phyloP scores from a whole-genome alignment of 2,888 invertebrate genomes.

The Philonicus albiceps region DNA sequence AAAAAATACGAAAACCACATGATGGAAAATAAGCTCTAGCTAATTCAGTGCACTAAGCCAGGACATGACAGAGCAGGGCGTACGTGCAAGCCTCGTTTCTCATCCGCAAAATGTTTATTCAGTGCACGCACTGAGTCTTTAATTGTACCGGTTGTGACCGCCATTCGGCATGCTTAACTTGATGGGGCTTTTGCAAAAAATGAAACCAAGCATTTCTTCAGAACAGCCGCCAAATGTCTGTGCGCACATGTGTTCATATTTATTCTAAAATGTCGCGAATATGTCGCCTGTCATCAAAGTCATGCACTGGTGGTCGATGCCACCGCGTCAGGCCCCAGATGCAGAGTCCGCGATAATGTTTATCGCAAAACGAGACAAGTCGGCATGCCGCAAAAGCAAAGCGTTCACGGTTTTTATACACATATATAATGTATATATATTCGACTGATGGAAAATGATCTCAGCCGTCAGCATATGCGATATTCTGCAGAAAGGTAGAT shows the following conservation, averaged over 20 bases:
- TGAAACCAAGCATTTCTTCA: background rate
- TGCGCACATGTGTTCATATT: slow-evolving; percentile 28
- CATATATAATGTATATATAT: background rate
- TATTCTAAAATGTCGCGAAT: slow-evolving; percentile 32
- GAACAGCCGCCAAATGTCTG: background rate
- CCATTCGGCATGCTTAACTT: background rate
- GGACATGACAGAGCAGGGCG: background rate
- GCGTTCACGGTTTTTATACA: background rate
- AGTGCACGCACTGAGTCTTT: background rate
- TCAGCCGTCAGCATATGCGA: background rate
- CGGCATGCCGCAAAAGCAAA: background rate
- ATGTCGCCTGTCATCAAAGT: slow-evolving; percentile 39
- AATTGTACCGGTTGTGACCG: slow-evolving; percentile 14
- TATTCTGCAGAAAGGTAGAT: slow-evolving; percentile 5
- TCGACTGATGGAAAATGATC: background rate
- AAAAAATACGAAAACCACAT: background rate
- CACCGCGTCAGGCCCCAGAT: slow-evolving; percentile 2
- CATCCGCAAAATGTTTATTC: background rate
- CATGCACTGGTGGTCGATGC: slow-evolving; percentile 8
- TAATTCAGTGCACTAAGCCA: background rate
- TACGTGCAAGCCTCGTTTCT: background rate
- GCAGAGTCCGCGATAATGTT: slow-evolving; percentile 15
- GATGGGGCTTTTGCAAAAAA: background rate
- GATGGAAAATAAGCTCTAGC: background rate
- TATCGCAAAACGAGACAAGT: slow-evolving; percentile 28